These are phyloP conservation scores for Macrotrachela quadricornifera DNA, from an alignment of 1,140 invertebrate genomes.

Conservation along the genomic window DNA sequence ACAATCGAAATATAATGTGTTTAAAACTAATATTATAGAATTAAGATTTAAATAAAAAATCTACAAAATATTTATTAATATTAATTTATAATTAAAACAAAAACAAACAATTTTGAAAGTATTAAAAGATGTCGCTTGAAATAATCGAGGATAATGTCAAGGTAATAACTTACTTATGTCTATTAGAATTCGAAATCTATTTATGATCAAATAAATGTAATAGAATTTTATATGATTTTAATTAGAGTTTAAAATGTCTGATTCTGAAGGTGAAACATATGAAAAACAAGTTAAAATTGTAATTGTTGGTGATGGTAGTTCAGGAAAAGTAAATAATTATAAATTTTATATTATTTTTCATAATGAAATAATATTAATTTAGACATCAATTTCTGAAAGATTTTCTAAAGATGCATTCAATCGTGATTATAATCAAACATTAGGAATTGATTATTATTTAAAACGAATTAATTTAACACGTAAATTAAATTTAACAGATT, in stretches of 20 bases:
- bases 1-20: no score
- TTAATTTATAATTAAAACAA: no score
- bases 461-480: constrained; percentile 46
- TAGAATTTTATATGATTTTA: no score
- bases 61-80: no score
- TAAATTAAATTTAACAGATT: constrained; percentile 16
- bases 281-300: constrained; percentile 54
- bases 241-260: constrained; percentile 17
- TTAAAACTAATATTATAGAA: no score
- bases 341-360: constrained; percentile 1
- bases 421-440: constrained; percentile 46
- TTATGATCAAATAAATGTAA: no score
- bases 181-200: no score
- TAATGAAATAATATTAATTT: constrained; percentile 17
- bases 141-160: no score
- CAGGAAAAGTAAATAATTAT: constrained; percentile 51
- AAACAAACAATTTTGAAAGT: no score
- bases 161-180: no score
- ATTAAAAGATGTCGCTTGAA: no score
- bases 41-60: no score
- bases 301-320: constrained; percentile 51
- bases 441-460: constrained; percentile 57
- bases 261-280: constrained; percentile 33
- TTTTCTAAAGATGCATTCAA: constrained; percentile 51
- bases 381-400: constrained; percentile 46